A percentile compares a stretch with the other conserved stretches of the same genome.
Evolutionary conservation across 1,140 invertebrate species (phyloP).

Genomic region (Chironomus tepperi): DNA sequence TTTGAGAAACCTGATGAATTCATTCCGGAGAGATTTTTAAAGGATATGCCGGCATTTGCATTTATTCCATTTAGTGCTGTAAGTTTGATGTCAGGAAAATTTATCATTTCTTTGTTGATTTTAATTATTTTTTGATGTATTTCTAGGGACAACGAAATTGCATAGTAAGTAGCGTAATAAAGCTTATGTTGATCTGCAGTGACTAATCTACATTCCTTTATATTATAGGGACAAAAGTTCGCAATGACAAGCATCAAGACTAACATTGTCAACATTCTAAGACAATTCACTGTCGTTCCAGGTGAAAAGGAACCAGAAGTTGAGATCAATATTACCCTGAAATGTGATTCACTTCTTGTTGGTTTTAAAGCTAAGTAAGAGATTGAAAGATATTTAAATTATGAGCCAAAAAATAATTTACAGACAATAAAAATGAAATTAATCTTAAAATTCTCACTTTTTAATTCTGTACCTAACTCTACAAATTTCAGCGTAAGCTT

Average conservation of each 20-base stretch:
- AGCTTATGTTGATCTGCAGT: no score
- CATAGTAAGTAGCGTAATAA: constrained; percentile 33
- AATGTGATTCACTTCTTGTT: neutral
- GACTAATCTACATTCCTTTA: no score
- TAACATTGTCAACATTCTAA: constrained; percentile 37
- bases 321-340: constrained; percentile 33
- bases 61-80: constrained; percentile 66
- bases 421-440: no score
- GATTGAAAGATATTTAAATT: no score
- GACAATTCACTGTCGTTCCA: constrained; percentile 37
- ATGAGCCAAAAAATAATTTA: no score
- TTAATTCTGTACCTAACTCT: no score
- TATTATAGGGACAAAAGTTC: constrained; percentile 36
- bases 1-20: constrained; percentile 59
- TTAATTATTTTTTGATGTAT: neutral
- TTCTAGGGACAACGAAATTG: constrained; percentile 47
- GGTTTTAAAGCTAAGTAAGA: no score
- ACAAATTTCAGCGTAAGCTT: no score
- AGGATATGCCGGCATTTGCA: constrained; percentile 44
- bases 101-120: neutral
- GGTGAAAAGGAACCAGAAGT: constrained; percentile 40
- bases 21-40: constrained; percentile 61
- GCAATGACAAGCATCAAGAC: constrained; percentile 39
- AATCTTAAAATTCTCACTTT: no score
- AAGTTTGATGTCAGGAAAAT: neutral